A percentile compares a stretch with the other conserved stretches of the same genome.
Conservation (phyloP, 2,113 vertebrate species). For the Xenopus borealis region DNA sequence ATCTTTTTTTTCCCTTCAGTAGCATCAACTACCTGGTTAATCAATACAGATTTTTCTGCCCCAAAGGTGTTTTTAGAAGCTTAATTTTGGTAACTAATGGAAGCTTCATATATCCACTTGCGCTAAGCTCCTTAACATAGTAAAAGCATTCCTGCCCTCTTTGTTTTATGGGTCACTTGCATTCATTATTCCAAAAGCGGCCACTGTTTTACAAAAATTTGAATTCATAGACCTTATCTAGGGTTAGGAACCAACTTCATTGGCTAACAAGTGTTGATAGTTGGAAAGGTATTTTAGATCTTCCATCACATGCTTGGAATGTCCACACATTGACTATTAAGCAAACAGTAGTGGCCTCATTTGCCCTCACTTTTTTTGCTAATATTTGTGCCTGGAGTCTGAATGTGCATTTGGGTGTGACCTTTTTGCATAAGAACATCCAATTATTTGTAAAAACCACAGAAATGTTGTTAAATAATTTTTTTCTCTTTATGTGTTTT, state of each 20-base stretch:
- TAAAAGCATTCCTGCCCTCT: slow-evolving; percentile 40
- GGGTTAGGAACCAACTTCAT: background rate
- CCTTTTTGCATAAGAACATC: background rate
- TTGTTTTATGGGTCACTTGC: slow-evolving; percentile 32
- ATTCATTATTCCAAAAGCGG: background rate
- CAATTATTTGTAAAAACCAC: background rate
- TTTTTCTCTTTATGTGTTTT: slow-evolving; percentile 8
- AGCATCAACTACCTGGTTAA: slow-evolving; percentile 13
- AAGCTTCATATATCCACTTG: slow-evolving; percentile 23
- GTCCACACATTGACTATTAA: background rate
- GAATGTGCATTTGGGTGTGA: background rate
- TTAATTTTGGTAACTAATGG: slow-evolving; percentile 18
- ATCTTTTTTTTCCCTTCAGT: slow-evolving; percentile 3
- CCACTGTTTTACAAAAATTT: background rate
- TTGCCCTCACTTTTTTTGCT: background rate
- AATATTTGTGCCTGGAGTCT: background rate
- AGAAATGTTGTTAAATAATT: slow-evolving; percentile 6
- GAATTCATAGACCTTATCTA: background rate
- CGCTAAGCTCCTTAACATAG: slow-evolving; percentile 37
- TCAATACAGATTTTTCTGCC: slow-evolving; percentile 26
- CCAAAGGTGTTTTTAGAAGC: slow-evolving; percentile 33
- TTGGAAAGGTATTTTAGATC: background rate
- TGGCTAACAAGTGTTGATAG: background rate
- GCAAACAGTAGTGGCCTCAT: background rate
- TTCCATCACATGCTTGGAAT: background rate